These are phyloP conservation scores for Drosophila pseudotalamancana DNA, from an alignment of 2,888 invertebrate species.

Conservation along the genomic window DNA sequence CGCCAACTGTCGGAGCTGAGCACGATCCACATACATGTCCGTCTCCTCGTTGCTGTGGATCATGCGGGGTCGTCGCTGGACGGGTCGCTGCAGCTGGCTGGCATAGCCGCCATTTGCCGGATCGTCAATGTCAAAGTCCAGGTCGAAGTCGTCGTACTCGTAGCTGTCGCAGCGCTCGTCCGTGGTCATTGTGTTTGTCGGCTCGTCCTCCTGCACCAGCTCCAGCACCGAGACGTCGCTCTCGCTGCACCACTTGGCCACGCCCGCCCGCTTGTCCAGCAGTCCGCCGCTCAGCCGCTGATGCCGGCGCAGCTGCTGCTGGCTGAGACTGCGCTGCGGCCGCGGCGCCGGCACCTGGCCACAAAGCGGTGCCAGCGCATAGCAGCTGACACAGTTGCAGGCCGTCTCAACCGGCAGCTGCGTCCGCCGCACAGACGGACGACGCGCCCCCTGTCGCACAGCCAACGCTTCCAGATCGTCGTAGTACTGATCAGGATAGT, in stretches of 20 bases:
- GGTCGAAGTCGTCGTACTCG: slow-evolving; percentile 72
- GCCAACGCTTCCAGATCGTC: slow-evolving; percentile 64
- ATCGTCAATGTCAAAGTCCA: slow-evolving; percentile 74
- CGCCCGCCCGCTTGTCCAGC: slow-evolving; percentile 52
- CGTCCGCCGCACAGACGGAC: slow-evolving; percentile 55
- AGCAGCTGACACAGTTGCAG: slow-evolving; percentile 83
- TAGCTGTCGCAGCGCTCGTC: slow-evolving; percentile 60
- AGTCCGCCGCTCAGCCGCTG: slow-evolving; percentile 78
- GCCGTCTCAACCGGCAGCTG: slow-evolving; percentile 33
- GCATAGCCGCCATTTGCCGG: background rate
- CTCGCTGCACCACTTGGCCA: slow-evolving; percentile 84
- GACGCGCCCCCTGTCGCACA: slow-evolving; percentile 59
- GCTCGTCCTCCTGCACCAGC: slow-evolving; percentile 59
- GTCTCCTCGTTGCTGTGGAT: slow-evolving; percentile 34
- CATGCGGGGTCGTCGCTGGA: slow-evolving; percentile 20
- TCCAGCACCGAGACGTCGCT: slow-evolving; percentile 81
- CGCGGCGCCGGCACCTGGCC: slow-evolving; percentile 75
- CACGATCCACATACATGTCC: slow-evolving; percentile 64
- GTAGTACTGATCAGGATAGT: slow-evolving; percentile 53
- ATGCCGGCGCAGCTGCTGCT: slow-evolving; percentile 81
- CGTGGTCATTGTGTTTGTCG: slow-evolving; percentile 23
- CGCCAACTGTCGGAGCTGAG: slow-evolving; percentile 61
- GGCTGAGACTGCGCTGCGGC: slow-evolving; percentile 80
- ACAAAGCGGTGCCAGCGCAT: slow-evolving; percentile 81
- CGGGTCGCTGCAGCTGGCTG: slow-evolving; percentile 10